Conservation (phyloP, 2,113 vertebrate species). For the Oncorhynchus gorbuscha region DNA sequence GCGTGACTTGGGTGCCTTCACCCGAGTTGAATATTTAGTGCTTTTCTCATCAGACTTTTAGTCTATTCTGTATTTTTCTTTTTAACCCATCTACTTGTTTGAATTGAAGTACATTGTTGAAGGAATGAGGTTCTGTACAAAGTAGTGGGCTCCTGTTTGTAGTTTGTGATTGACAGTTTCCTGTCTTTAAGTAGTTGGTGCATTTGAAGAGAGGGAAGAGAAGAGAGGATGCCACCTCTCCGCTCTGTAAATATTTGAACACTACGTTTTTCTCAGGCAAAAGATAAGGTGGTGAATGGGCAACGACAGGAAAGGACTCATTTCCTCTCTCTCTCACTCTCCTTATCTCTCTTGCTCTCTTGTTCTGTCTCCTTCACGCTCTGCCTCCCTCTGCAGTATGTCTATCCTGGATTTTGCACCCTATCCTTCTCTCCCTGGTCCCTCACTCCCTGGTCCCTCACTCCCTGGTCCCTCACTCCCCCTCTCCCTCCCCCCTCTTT, state of each 20-base stretch:
- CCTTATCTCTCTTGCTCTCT: not conserved
- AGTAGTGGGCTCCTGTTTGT: constrained; percentile 16
- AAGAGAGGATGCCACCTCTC: constrained; percentile 43
- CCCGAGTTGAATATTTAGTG: too few species aligned
- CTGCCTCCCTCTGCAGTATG: not conserved
- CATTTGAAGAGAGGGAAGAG: constrained; percentile 47
- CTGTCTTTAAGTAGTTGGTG: constrained; percentile 38
- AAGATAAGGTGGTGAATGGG: constrained; percentile 26
- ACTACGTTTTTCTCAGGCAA: constrained; percentile 29
- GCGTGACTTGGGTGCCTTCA: too few species aligned
- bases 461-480: not conserved
- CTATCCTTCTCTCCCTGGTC: not conserved
- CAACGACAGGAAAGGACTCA: not conserved
- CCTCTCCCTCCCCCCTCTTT: not conserved
- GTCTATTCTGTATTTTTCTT: too few species aligned
- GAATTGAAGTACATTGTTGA: constrained; percentile 18
- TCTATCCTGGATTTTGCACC: not conserved
- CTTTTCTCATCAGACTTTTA: too few species aligned
- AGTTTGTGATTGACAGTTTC: constrained; percentile 48
- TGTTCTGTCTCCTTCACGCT: not conserved
- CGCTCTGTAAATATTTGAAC: constrained; percentile 59
- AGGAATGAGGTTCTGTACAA: constrained; percentile 4
- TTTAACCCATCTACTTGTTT: too few species aligned
- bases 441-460: not conserved
- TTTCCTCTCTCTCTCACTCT: not conserved